Evolutionary conservation across 2,888 invertebrate genomes (phyloP).

Genomic region (Acheta domesticus): DNA sequence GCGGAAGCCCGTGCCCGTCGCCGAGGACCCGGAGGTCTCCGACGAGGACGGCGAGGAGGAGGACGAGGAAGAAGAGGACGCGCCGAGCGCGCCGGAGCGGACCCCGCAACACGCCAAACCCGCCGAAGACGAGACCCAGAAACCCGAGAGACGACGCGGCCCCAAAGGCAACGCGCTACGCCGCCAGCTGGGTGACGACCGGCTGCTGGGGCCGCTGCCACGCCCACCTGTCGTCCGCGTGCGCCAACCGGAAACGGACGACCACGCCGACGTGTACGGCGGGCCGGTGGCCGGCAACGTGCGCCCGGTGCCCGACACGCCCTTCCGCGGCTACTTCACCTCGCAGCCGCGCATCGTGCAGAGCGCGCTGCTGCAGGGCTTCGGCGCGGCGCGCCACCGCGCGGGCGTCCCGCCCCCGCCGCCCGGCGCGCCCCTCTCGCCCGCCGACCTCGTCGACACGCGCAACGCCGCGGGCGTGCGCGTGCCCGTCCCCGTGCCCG

Average conservation of each 20-base stretch:
- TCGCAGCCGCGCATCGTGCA: constrained; percentile 32
- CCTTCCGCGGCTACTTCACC: constrained; percentile 29
- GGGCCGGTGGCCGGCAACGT: constrained; percentile 57
- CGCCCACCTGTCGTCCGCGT: constrained; percentile 54
- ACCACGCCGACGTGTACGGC: constrained; percentile 66
- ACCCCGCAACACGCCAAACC: constrained; percentile 40
- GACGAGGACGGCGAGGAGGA: constrained; percentile 32
- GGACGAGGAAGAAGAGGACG: constrained; percentile 23
- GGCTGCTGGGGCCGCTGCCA: constrained; percentile 45
- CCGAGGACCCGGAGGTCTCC: constrained; percentile 31
- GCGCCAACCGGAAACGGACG: constrained; percentile 55
- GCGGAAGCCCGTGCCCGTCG: constrained; percentile 32
- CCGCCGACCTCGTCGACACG: background rate
- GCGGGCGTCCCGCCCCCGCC: background rate
- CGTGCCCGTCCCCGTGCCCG: constrained; percentile 22
- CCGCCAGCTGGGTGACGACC: constrained; percentile 59
- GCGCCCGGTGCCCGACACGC: constrained; percentile 30
- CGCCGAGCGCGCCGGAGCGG: constrained; percentile 23
- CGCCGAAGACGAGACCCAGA: constrained; percentile 44
- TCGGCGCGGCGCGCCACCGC: background rate
- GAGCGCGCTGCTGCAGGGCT: constrained; percentile 31
- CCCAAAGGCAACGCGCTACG: constrained; percentile 58
- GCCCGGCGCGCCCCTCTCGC: background rate
- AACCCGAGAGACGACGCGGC: constrained; percentile 47
- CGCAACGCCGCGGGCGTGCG: background rate